Percentiles rank a stretch among this genome's conserved stretches.
Evolutionary conservation across 92 coral and sea anemone genomes (phyloP).

Genomic region (Hydrozoanthus gracilis): DNA sequence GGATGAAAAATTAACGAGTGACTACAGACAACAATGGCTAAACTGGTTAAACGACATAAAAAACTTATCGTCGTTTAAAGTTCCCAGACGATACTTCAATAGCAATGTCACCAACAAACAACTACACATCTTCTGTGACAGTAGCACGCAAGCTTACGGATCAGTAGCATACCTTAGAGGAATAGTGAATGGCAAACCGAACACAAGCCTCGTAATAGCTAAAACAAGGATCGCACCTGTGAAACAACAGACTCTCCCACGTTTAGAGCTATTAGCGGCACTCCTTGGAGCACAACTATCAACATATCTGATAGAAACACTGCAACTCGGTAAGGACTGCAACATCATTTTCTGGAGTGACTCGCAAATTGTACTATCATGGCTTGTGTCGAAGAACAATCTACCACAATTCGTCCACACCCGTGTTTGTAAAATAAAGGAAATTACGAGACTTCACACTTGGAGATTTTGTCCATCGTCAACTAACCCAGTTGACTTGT

Average conservation of each 20-base stretch:
- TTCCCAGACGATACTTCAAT: constrained; percentile 48
- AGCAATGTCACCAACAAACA: constrained; percentile 4
- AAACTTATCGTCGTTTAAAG: constrained; percentile 14
- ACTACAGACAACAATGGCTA: constrained; percentile 20
- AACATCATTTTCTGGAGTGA: constrained; percentile 22
- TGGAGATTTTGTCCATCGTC: constrained; percentile 32
- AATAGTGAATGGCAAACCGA: not conserved
- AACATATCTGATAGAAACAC: constrained; percentile 25
- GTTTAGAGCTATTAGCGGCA: constrained; percentile 55
- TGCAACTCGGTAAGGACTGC: not conserved
- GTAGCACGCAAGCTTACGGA: constrained; percentile 62
- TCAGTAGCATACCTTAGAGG: constrained; percentile 63
- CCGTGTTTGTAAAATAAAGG: constrained; percentile 44
- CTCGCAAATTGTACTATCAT: constrained; percentile 36
- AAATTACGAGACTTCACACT: not conserved
- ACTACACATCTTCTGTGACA: constrained; percentile 61
- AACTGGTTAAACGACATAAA: constrained; percentile 31
- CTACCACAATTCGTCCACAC: constrained; percentile 43
- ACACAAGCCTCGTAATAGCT: constrained; percentile 41
- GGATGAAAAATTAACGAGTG: constrained; percentile 45
- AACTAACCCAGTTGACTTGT: constrained; percentile 26
- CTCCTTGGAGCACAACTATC: constrained; percentile 35
- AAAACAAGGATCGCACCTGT: constrained; percentile 63
- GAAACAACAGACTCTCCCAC: constrained; percentile 40
- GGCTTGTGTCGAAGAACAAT: constrained; percentile 24